Conservation (phyloP, 2,113 vertebrate species). For the Otis tarda region DNA sequence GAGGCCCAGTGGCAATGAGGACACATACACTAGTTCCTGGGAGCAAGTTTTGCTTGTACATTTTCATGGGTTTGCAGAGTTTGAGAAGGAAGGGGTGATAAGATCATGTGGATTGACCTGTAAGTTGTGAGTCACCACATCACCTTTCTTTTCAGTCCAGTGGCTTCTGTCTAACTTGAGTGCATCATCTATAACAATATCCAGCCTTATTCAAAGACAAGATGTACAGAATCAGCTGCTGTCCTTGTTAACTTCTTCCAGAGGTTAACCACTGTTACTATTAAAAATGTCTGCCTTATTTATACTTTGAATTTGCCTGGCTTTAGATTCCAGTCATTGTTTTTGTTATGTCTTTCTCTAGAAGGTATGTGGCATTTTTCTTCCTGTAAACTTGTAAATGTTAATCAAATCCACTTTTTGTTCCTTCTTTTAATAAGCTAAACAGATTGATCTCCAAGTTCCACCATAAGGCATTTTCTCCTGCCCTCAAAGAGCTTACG, state of each 20-base stretch:
- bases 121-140: background rate
- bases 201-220: background rate
- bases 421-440: background rate
- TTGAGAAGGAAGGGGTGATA: background rate
- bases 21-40: background rate
- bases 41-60: background rate
- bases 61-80: background rate
- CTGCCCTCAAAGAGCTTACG: background rate
- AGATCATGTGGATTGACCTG: background rate
- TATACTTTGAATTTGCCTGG: background rate
- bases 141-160: background rate
- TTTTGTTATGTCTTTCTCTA: constrained; percentile 13
- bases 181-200: background rate
- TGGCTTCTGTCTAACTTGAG: background rate
- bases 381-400: background rate
- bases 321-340: background rate
- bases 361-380: background rate
- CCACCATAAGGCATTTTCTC: background rate
- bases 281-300: background rate
- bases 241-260: background rate
- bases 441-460: background rate
- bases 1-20: background rate
- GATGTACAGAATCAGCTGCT: background rate
- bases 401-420: background rate
- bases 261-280: background rate